Conservation (phyloP, 2,797 vertebrate genomes). For the Gymnopithys bicolor region DNA sequence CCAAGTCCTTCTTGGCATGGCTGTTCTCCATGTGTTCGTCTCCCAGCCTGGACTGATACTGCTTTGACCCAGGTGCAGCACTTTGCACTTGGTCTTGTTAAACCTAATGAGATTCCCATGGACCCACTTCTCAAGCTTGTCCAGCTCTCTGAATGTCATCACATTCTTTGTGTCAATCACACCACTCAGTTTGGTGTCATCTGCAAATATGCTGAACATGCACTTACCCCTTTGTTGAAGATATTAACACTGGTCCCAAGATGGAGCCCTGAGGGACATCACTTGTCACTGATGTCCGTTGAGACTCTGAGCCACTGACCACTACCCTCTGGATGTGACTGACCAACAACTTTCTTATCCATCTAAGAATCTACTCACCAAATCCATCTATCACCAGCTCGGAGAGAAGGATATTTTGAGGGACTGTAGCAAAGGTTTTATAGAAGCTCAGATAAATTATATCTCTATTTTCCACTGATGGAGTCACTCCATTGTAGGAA, state of each 20-base stretch:
- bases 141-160: neutral
- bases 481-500: neutral
- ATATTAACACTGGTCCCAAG: neutral
- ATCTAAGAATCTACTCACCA: neutral
- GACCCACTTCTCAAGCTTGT: neutral
- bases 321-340: neutral
- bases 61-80: neutral
- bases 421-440: neutral
- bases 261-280: neutral
- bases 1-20: neutral
- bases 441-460: neutral
- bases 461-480: neutral
- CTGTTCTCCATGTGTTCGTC: neutral
- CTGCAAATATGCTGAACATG: neutral
- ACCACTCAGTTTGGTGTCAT: neutral
- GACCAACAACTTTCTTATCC: neutral
- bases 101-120: neutral
- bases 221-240: neutral
- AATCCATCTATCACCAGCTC: neutral
- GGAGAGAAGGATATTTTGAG: neutral
- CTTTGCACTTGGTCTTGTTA: neutral
- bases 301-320: neutral
- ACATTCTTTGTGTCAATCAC: neutral
- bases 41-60: neutral
- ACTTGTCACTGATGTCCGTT: neutral